Base-by-base conservation (phyloP, 1,140 invertebrate species). In the Zaprionus camerounensis region DNA sequence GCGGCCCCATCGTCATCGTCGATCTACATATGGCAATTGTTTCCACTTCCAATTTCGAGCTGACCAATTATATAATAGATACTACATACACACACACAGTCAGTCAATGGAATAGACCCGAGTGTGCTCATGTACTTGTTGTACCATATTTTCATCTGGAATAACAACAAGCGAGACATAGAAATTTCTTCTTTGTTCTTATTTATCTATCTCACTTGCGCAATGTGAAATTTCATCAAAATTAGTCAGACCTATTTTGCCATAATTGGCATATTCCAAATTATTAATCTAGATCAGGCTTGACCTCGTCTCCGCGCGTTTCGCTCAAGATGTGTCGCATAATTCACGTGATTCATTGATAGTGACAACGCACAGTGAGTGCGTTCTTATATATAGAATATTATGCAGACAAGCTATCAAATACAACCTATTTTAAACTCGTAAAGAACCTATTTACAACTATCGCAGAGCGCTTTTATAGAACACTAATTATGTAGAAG, bases 31-130 rank as follows among this genome's bases (percentile, higher is more conserved):
- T 79, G 80, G 78, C 84, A 88, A 86, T 86, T 86, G 84, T 76
- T 80, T 86, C 71, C 81, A 83, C 72, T 86, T 88, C 86, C 80
- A 86, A 88, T 88, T 86, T 86, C 41, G 64, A 88, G 83, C 55
- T 65, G 38, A 61, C 73, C 83, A 81, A 88, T 87, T 85, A 84
- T 86, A 85, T 82, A 85, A 85, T 73, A 77, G 63, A 66, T 38
- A 58, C 5, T 24, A 58, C 24, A 55, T 17, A 69, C 31, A 62
- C 20, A 66, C 17, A 55, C n/a, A 69, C 31, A 17, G 5, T 41
- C 49, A 34, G 31, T 34, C 31, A 34, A 34, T 34, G 31, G 31
- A 46, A 38, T 38, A 38, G 36, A 38, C 3, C 36, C 36, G 36
- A 38, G 12, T 15, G 36, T 36, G 1, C 34, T 38, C 36, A 15